Conservation (phyloP, 2,797 vertebrate genomes). For the Syngnathus acus region DNA sequence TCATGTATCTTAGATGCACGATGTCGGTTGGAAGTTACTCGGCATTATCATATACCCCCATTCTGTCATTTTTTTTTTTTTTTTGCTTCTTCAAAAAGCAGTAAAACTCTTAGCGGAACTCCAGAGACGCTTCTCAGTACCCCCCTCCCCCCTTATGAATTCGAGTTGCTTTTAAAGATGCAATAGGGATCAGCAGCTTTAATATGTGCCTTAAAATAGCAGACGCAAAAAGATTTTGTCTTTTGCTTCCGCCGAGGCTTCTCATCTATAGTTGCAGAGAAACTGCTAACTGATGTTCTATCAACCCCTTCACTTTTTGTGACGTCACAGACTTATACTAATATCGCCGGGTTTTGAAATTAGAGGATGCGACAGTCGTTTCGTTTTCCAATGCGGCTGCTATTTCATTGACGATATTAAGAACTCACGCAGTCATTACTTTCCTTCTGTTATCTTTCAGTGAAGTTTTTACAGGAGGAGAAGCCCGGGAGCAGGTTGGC, state of each 20-base stretch:
- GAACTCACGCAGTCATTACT: not conserved
- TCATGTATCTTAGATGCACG: constrained; percentile 1
- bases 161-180: not conserved
- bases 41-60: constrained; percentile 8
- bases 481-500: not conserved
- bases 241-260: not conserved
- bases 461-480: not conserved
- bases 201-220: not conserved
- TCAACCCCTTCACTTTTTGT: no score
- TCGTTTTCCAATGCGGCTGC: not conserved
- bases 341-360: not conserved
- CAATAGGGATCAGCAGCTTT: not conserved
- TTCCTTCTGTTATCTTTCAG: not conserved
- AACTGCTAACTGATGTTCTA: no score
- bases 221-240: not conserved
- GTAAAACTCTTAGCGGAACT: constrained; percentile 5
- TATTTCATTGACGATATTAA: not conserved
- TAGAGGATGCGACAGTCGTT: not conserved
- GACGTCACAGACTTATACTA: not conserved
- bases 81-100: constrained; percentile 2
- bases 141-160: constrained; percentile 7
- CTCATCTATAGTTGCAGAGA: not conserved
- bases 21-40: not conserved
- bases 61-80: constrained; percentile 1
- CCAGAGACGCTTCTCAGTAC: not conserved